Evolutionary conservation across 2,888 invertebrate genomes (phyloP), one percentile per base, ranked within the genome.

Genomic region (Thereva nobilitata): DNA sequence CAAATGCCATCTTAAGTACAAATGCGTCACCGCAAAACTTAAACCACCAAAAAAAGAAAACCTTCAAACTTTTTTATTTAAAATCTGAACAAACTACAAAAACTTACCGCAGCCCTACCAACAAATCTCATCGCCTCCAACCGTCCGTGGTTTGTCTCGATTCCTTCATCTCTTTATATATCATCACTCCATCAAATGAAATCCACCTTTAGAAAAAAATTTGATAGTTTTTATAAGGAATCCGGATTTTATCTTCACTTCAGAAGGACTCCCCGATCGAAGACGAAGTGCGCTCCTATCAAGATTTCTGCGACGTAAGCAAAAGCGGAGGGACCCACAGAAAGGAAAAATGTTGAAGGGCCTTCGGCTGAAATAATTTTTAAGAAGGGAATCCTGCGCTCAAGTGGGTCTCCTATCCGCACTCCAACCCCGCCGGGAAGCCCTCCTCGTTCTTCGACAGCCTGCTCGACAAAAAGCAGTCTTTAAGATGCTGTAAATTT

Each of bases 401-500:
- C 61, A 50, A 61, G 50, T 61, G 49, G 35, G 50, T 50, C 38
- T 50, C 23, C 23, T 23, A 23, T 23, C 23, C 23, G 23, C 2
- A 2, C 23, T 2, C 23, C 23, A 23, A 2, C 23, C 23, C 23
- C 23, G 23, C 23, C 23, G 1, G 23, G 23, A 1, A 23, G 49
- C 38, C 49, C 40, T 61, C 50, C 41, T 41, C 40, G 23, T 61
- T 50, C 34, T 61, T 50, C 34, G 35, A 37, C 23, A 40, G 61
- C 41, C 12, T 8, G 45, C 38, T 49, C 23, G 40, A 40, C 34
- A 50, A 49, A 61, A 50, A 45, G 56, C 35, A 57, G 45, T 5
- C 56, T 23, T 10, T 45, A 61, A 50, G 50, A 61, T 42, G 61
- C 10, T 50, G 61, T 61, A 61, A 61, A 61, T 61, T 61, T 61